Base-by-base conservation (phyloP, 2,113 vertebrate genomes). In the Dipodomys stephensi region DNA sequence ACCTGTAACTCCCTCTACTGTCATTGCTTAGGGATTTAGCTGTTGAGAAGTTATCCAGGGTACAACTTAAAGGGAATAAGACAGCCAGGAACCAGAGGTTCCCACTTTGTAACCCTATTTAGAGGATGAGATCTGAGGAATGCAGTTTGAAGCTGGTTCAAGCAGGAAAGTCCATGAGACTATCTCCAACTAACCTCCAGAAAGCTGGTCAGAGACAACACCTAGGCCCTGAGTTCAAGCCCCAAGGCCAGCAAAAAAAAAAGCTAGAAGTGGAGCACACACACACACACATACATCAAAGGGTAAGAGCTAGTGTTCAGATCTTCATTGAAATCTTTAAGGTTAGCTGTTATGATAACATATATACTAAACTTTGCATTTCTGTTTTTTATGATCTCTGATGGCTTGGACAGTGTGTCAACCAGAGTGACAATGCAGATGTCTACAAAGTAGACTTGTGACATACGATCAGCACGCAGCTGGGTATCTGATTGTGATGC, bases 301-400 rank as follows among this genome's bases (percentile, higher is more conserved):
- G 39, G 39, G 3, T 39, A 39, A 39, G 39, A 39, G 39, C 32
- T 57, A 6, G 3, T 88, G 67, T 88, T 72, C 71, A 65, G 62
- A 77, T 73, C 83, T 94, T 85, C 84, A 60, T 77, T 72, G 81
- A 25, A 57, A 23, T 89, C 13, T 92, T 77, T 72, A 78, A 28
- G 9, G 85, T 82, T 64, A 73, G n/a, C 19, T 68, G 84, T 69
- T 57, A 39, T 44, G 69, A 25, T 35, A 57, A 83, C 13, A 53
- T 78, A 8, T 57, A 28, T 49, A 39, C 35, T 74, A 64, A 83
- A 88, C 83, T 83, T 30, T 80, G 16, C 13, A 9, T 87, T 80
- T 88, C 71, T 88, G 18, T 88, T 79, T 60, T 57, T 64, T 62
- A 2, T 19, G 68, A 35, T 71, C 86, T 77, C 80, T 27, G 74